Percentiles rank a stretch among this genome's conserved stretches.
Conservation (phyloP, 2,113 vertebrate genomes). For the Clinocottus analis region DNA sequence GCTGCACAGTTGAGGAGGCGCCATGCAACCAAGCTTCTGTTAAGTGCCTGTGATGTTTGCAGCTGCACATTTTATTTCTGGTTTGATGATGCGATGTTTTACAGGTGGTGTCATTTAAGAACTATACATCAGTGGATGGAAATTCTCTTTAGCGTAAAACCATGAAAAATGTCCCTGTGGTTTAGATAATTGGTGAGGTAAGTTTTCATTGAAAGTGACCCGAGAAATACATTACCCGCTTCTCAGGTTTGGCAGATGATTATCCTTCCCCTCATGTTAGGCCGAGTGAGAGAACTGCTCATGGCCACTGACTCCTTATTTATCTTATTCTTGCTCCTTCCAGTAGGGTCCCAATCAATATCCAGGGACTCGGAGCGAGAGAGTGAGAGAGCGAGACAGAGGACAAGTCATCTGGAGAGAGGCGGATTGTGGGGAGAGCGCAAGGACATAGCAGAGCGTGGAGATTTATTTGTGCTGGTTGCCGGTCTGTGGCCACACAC, state of each 20-base stretch:
- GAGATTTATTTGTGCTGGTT: conserved; percentile 72
- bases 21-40: conserved; percentile 1
- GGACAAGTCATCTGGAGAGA: conserved; percentile 73
- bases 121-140: neutral
- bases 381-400: conserved; percentile 66
- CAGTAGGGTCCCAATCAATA: conserved; percentile 78
- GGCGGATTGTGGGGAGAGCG: conserved; percentile 25
- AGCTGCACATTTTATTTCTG: conserved; percentile 18
- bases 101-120: conserved; percentile 10
- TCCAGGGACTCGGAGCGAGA: conserved; percentile 63
- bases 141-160: neutral
- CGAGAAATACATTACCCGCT: conserved; percentile 42
- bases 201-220: conserved; percentile 47
- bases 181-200: conserved; percentile 8
- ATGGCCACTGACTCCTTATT: conserved; percentile 77
- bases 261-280: conserved; percentile 66
- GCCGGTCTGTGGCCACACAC: conserved; percentile 67
- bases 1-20: conserved; percentile 25
- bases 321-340: conserved; percentile 73
- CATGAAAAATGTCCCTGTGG: neutral
- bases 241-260: conserved; percentile 59
- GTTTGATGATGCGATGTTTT: conserved; percentile 12
- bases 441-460: conserved; percentile 62
- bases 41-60: conserved; percentile 30
- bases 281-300: conserved; percentile 70